Base-by-base conservation (phyloP, 2,113 vertebrate genomes). In the Hipposideros armiger region DNA sequence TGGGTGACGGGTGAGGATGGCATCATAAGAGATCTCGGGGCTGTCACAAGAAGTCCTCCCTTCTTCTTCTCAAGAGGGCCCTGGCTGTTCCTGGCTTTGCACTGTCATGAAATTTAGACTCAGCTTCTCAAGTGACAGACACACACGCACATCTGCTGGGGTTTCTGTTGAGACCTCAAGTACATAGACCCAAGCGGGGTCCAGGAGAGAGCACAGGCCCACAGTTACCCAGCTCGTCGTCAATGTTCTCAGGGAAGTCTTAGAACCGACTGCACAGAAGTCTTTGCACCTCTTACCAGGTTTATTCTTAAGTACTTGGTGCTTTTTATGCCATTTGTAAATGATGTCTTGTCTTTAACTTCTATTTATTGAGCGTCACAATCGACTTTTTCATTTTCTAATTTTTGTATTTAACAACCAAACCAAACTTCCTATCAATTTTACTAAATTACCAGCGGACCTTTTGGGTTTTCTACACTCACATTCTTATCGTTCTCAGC, bases 401-500 rank as follows among this genome's bases (percentile, higher is more conserved):
- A 58, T n/a, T 52, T 74, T 52, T 60, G 17, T 26, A 42, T 42
- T 13, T 58, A 50, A 52, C 22, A 72, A 3, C 30, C 64, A 26
- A 36, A n/a, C 47, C 30, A 45, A 62, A 47, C 11, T 60, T 26
- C 72, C 32, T 14, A 10, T 1, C 5, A 2, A 40, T 14, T 58
- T 19, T 32, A 4, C 30, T 2, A 2, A n/a, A 36, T 30, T 16
- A 9, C 26, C 42, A 5, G 26, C 36, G 60, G 32, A n/a, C 19
- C 26, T n/a, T 5, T 13, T 5, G 28, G 45, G 7, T 70, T 60
- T 73, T 10, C 56, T 19, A 20, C 16, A 6, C 2, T 32, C 4
- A 0, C 11, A 0, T 30, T 20, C 20, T 0, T 6, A 1, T 19
- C 14, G 1, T 1, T 1, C 0, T 4, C 50, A 67, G 0, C 40